Conservation (phyloP, 2,888 invertebrate species). For the Platycnemis pennipes region DNA sequence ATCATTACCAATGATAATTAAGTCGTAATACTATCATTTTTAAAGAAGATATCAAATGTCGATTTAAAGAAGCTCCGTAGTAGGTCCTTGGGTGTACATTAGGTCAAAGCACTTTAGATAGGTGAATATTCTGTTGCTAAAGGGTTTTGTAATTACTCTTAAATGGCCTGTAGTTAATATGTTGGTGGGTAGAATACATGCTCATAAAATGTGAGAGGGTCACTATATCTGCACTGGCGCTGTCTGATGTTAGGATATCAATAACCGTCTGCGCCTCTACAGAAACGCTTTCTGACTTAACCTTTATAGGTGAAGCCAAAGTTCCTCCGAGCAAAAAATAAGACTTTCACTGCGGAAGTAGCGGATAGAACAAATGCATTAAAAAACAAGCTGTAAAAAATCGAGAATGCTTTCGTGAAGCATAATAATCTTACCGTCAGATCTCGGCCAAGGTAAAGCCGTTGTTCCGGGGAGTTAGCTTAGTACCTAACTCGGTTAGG, state of each 20-base stretch:
- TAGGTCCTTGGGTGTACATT: background rate
- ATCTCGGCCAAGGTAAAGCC: background rate
- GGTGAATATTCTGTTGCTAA: background rate
- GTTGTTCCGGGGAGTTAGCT: background rate
- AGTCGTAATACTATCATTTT: too few species aligned
- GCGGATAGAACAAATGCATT: background rate
- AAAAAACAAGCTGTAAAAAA: background rate
- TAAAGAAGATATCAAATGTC: too few species aligned
- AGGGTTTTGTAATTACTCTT: background rate
- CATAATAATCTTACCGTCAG: background rate
- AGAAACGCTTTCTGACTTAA: background rate
- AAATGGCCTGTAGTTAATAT: background rate
- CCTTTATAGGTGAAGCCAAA: background rate
- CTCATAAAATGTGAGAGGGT: background rate
- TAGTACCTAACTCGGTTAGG: too few species aligned
- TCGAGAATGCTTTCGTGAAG: background rate
- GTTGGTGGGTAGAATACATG: background rate
- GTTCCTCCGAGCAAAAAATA: background rate
- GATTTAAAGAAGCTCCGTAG: too few species aligned
- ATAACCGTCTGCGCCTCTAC: background rate
- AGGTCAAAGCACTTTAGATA: background rate
- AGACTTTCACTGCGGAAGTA: background rate
- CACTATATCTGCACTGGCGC: background rate
- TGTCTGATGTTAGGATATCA: background rate
- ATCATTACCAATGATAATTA: too few species aligned